Evolutionary conservation across 2,797 vertebrate species (phyloP), one percentile per base, ranked within the genome.

Genomic region (Trachurus trachurus): DNA sequence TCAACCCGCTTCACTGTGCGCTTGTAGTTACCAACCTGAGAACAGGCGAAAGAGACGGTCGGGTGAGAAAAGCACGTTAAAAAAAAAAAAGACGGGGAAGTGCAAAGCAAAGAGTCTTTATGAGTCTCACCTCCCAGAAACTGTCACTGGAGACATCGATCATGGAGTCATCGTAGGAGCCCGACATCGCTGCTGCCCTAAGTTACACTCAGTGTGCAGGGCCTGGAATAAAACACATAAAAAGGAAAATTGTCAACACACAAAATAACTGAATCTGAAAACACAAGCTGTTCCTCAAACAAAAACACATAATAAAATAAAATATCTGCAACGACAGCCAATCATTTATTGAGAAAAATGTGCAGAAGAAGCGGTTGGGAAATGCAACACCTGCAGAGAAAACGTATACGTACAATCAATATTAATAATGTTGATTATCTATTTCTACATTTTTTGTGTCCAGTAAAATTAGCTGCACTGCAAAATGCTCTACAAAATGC

Each of bases 131-230:
- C 98, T 99, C 98, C 98, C 98, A 99, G 94, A 99, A 99, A 92
- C 98, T 99, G 78, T 98, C 98, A 40, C 98, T 99, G 87, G 97
- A 98, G 79, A 99, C 97, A 76, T 99, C 98, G 1, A 95, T 95
- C 93, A 97, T 96, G 81, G 96, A 96, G 84, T 96, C 98, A 56
- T 98, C 97, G 0, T 97, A 98, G 21, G 96, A 92, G 87, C 97
- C 96, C 63, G 98, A 99, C 98, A 99, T 99, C 71, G 90, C 93
- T 96, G 72, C 86, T 87, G 90, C 91, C 87, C 86, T 64, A 17
- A 80, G 73, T 74, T 84, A 83, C 82, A 83, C 91, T 88, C 76
- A 63, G 70, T 82, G 74, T 77, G 65, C 58, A 73, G 83, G 78
- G 74, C 90, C 89, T 87, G 22, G 53, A 88, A 34, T 34, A 73